Percentiles rank a stretch among this genome's conserved stretches.
Conservation (phyloP, 2,113 vertebrate genomes). For the Genyomyrus donnyi region DNA sequence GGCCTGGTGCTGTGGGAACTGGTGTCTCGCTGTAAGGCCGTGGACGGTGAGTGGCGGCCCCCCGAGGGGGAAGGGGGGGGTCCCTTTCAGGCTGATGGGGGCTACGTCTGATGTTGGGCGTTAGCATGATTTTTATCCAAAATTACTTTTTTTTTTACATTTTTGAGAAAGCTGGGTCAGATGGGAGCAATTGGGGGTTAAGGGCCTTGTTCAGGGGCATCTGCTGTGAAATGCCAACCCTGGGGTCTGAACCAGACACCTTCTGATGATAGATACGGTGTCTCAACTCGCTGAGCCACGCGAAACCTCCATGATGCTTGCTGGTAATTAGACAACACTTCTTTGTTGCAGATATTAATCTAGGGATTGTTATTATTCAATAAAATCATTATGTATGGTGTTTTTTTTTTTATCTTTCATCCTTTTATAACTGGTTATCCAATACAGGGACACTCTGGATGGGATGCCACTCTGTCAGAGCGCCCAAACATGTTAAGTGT, state of each 20-base stretch:
- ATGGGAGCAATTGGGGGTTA: neutral
- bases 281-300: neutral
- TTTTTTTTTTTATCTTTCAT: neutral
- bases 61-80: no score
- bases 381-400: neutral
- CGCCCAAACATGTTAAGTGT: neutral
- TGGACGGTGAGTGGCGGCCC: conserved; percentile 67
- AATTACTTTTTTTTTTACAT: no score
- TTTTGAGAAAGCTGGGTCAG: no score
- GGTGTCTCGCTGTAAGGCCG: conserved; percentile 81
- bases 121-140: no score
- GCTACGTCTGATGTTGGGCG: neutral
- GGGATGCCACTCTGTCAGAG: neutral
- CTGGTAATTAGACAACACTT: neutral
- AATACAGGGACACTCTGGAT: neutral
- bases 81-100: neutral
- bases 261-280: neutral
- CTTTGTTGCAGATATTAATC: neutral
- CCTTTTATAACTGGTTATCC: neutral
- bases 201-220: neutral
- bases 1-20: conserved; percentile 94
- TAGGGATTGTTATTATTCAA: neutral
- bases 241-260: neutral
- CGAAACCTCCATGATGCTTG: no score
- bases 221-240: neutral